A percentile compares a stretch with the other conserved stretches of the same genome.
Evolutionary conservation across 2,113 vertebrate genomes (phyloP).

Genomic region (Perccottus glenii): DNA sequence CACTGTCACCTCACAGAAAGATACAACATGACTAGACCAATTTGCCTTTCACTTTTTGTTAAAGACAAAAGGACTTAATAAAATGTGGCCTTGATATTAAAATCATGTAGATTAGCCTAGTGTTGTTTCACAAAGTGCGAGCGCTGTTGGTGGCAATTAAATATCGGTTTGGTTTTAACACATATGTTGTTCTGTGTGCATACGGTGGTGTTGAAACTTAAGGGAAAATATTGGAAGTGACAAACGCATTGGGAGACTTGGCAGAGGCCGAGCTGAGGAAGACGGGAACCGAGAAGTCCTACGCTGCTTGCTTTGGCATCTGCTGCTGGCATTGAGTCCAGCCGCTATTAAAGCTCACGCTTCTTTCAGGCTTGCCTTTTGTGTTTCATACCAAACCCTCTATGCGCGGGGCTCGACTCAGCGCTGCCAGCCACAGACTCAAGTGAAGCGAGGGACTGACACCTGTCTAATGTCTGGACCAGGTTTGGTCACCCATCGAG

Average conservation of each 20-base stretch:
- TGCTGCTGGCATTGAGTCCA: slow-evolving; percentile 30
- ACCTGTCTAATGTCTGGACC: slow-evolving; percentile 51
- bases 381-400: slow-evolving; percentile 41
- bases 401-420: slow-evolving; percentile 9
- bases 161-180: not conserved
- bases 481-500: not conserved
- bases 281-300: slow-evolving; percentile 43
- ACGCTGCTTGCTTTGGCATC: slow-evolving; percentile 71
- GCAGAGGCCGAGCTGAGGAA: slow-evolving; percentile 39
- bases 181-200: slow-evolving; percentile 17
- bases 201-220: slow-evolving; percentile 33
- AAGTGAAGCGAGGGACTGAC: slow-evolving; percentile 52
- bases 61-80: too few relatives aligned
- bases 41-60: too few relatives aligned
- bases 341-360: slow-evolving; percentile 49
- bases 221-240: slow-evolving; percentile 56
- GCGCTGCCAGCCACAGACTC: not conserved
- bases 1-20: too few relatives aligned
- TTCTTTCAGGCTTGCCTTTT: slow-evolving; percentile 36
- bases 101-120: too few relatives aligned
- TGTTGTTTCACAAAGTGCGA: too few relatives aligned
- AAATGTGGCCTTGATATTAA: too few relatives aligned
- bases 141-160: not conserved
- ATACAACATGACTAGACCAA: too few relatives aligned
- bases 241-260: slow-evolving; percentile 58